phyloP scores from a whole-genome alignment of 2,888 invertebrate genomes.

The Pterostichus madidus region DNA sequence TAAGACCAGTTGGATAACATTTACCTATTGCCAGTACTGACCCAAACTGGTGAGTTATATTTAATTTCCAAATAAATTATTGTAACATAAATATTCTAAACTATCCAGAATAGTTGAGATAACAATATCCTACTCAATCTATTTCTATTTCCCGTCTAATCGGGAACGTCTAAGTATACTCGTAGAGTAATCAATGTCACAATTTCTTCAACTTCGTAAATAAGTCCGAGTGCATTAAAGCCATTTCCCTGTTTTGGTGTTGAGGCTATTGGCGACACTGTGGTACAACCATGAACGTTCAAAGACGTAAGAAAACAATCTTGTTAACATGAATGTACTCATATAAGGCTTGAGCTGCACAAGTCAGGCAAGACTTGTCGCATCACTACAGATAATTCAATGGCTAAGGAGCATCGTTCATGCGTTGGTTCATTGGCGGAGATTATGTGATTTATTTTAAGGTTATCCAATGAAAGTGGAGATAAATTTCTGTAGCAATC shows the following conservation, averaged over 20 bases:
- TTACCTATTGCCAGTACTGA: background rate
- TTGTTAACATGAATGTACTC: slow-evolving; percentile 54
- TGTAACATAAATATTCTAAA: background rate
- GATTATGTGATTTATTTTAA: background rate
- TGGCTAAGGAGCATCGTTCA: slow-evolving; percentile 45
- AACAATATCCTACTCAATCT: no score
- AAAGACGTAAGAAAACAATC: slow-evolving; percentile 37
- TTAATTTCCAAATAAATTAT: background rate
- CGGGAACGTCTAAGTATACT: background rate
- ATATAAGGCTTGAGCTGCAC: slow-evolving; percentile 33
- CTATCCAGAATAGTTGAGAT: no score
- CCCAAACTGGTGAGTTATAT: slow-evolving; percentile 21
- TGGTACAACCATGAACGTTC: background rate
- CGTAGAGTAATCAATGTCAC: slow-evolving; percentile 30
- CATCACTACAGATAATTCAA: slow-evolving; percentile 17
- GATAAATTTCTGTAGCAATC: no score
- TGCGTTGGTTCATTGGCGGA: background rate
- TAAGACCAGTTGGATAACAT: background rate
- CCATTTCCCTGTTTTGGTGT: slow-evolving; percentile 30
- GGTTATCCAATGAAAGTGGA: no score
- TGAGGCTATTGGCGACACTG: background rate
- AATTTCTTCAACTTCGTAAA: slow-evolving; percentile 22
- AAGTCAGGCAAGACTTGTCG: slow-evolving; percentile 39
- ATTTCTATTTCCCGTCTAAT: slow-evolving; percentile 10
- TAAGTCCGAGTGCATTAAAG: slow-evolving; percentile 38